A percentile compares a stretch with the other conserved stretches of the same genome.
Evolutionary conservation across 2,888 invertebrate species (phyloP).

Genomic region (Microchrysa polita): DNA sequence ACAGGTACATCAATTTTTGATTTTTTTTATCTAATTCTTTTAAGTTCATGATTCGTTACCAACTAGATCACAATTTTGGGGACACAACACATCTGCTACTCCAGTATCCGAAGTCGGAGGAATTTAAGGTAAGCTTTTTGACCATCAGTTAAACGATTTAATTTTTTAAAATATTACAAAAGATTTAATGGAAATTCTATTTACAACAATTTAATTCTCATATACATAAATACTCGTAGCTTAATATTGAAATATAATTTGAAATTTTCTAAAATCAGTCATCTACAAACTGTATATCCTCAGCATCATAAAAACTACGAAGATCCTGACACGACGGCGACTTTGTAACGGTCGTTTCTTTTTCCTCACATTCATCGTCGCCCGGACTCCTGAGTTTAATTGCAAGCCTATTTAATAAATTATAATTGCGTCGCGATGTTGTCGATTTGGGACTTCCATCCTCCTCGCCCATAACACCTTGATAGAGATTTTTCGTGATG

Average conservation of each 20-base stretch:
- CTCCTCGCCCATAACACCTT: conserved; percentile 12
- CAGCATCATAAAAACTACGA: conserved; percentile 69
- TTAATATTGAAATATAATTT: not conserved
- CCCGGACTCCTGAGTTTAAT: conserved; percentile 42
- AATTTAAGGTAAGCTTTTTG: too few species aligned
- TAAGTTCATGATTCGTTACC: too few species aligned
- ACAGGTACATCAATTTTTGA: too few species aligned
- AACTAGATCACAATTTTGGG: too few species aligned
- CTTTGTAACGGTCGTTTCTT: conserved; percentile 75
- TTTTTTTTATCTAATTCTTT: too few species aligned
- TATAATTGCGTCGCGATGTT: not conserved
- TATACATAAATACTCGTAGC: conserved; percentile 3
- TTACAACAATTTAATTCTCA: conserved; percentile 2
- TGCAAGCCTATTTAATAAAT: conserved; percentile 16
- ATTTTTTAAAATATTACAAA: conserved; percentile 8
- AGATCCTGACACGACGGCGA: conserved; percentile 70
- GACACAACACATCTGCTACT: too few species aligned
- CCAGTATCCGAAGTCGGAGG: too few species aligned
- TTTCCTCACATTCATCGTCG: conserved; percentile 67
- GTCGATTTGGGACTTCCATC: conserved; percentile 16
- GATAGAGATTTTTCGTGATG: conserved; percentile 26
- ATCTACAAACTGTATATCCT: conserved; percentile 77
- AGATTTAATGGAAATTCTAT: conserved; percentile 27
- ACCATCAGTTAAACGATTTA: not conserved
- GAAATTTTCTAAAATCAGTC: conserved; percentile 60